Evolutionary conservation across 2,888 invertebrate genomes (phyloP), one percentile per base, ranked within the genome.

Genomic region (Galerucella pusilla): DNA sequence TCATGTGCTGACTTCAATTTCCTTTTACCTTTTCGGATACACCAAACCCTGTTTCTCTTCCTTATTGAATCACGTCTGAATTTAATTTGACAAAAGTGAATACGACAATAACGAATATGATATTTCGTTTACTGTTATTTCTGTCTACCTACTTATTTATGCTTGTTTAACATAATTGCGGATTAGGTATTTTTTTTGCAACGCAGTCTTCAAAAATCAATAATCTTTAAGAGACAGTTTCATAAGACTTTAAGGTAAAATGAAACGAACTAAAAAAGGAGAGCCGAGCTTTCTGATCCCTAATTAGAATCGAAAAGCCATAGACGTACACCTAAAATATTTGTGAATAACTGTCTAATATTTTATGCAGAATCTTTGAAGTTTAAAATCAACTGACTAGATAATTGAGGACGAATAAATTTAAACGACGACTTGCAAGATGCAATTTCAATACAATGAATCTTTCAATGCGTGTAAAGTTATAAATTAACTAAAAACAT

Each of bases 401-500:
- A 11, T 14, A 20, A 28, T 60, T 28, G 60, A 60, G 14, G 35
- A 35, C 28, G 35, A 28, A 42, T 35, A 12, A n/a, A 63, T 63
- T 63, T 63, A 35, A n/a, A 63, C 35, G 7, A 35, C 12, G 42
- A 63, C 45, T 45, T n/a, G n/a, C 63, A 42, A n/a, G 35, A 42
- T n/a, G 42, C 63, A 42, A 63, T 12, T 63, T 63, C 63, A 63
- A 45, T 45, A 42, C 63, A 63, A 65, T 49, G 20, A 16, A 65
- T 65, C 46, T 65, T 65, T 65, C 46, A 65, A 16, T 46, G 46
- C 46, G 45, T 46, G 14, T 46, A 46, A 63, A 63, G 42, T 52
- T 49, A 64, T 71, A 72, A 72, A 72, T 66, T 25, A 66, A 49
- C 49, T 49, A 12, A 28, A 66, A 67, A 72, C 46, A 60, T 16